phyloP scores from a whole-genome alignment of 2,113 vertebrate species.

The Kryptolebias marmoratus region DNA sequence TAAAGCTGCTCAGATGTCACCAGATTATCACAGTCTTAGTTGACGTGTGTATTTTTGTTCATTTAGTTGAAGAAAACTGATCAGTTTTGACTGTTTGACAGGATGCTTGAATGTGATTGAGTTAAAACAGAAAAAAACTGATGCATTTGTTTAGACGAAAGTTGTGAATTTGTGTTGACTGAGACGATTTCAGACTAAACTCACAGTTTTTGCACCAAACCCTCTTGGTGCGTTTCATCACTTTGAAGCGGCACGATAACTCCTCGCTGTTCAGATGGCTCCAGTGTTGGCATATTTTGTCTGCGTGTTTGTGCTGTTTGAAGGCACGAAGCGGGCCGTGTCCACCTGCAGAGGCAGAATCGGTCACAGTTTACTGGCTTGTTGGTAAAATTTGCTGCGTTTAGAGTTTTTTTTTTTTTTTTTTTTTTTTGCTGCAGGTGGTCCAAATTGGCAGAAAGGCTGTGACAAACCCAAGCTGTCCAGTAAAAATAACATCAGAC shows the following conservation, averaged over 20 bases:
- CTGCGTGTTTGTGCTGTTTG: constrained; percentile 19
- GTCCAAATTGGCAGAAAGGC: constrained; percentile 70
- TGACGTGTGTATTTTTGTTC: too few species aligned
- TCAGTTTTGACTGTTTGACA: background rate
- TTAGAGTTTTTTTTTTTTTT: constrained; percentile 45
- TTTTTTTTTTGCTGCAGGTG: constrained; percentile 67
- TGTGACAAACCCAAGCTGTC: constrained; percentile 64
- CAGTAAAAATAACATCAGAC: constrained; percentile 69
- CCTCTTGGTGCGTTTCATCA: constrained; percentile 22
- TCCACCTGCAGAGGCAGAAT: constrained; percentile 73
- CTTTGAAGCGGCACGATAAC: constrained; percentile 18
- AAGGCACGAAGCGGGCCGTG: constrained; percentile 46
- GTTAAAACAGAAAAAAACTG: too few species aligned
- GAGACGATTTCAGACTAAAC: constrained; percentile 12
- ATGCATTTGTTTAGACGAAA: background rate
- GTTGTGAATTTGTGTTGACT: background rate
- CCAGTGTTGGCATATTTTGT: constrained; percentile 36
- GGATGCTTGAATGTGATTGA: background rate
- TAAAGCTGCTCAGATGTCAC: background rate
- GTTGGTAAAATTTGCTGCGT: constrained; percentile 60
- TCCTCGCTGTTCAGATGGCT: constrained; percentile 29
- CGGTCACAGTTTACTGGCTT: constrained; percentile 75
- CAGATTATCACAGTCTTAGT: too few species aligned
- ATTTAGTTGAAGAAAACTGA: background rate
- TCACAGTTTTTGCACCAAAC: constrained; percentile 20